phyloP scores from a whole-genome alignment of 2,888 invertebrate species.

The Schizotus pectinicornis region DNA sequence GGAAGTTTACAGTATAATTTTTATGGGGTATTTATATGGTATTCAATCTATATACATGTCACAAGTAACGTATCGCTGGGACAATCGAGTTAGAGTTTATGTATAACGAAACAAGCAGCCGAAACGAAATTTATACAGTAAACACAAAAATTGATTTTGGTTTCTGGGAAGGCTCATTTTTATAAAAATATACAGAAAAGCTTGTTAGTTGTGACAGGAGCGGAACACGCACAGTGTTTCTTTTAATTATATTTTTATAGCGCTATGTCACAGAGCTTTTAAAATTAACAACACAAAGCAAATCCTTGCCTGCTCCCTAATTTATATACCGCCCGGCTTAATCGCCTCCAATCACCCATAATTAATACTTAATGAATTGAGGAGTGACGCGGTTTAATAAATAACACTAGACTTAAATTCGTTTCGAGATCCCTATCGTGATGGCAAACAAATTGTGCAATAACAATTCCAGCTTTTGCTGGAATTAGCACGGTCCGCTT shows the following conservation, averaged over 20 bases:
- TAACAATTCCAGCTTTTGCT: background rate
- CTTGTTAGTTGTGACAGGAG: conserved; percentile 5
- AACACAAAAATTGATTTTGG: background rate
- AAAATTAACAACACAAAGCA: conserved; percentile 11
- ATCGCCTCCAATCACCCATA: conserved; percentile 6
- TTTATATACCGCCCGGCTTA: conserved; percentile 4
- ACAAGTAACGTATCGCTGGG: background rate
- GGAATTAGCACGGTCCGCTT: conserved; percentile 25
- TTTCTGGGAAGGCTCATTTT: conserved; percentile 4
- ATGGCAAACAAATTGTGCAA: too few species aligned
- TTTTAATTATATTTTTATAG: conserved; percentile 5
- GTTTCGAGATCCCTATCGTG: too few species aligned
- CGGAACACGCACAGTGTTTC: conserved; percentile 9
- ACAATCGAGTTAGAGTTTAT: conserved; percentile 5
- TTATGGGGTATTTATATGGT: conserved; percentile 5
- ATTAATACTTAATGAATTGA: conserved; percentile 9
- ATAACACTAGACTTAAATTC: too few species aligned
- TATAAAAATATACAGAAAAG: conserved; percentile 7
- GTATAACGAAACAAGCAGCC: background rate
- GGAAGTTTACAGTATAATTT: conserved; percentile 4
- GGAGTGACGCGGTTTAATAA: background rate
- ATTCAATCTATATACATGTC: background rate
- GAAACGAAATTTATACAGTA: background rate
- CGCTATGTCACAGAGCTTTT: conserved; percentile 3
- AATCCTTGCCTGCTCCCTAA: conserved; percentile 3